These are phyloP conservation scores for Pycnonotus jocosus DNA, from an alignment of 2,113 vertebrate genomes.

Conservation along the genomic window DNA sequence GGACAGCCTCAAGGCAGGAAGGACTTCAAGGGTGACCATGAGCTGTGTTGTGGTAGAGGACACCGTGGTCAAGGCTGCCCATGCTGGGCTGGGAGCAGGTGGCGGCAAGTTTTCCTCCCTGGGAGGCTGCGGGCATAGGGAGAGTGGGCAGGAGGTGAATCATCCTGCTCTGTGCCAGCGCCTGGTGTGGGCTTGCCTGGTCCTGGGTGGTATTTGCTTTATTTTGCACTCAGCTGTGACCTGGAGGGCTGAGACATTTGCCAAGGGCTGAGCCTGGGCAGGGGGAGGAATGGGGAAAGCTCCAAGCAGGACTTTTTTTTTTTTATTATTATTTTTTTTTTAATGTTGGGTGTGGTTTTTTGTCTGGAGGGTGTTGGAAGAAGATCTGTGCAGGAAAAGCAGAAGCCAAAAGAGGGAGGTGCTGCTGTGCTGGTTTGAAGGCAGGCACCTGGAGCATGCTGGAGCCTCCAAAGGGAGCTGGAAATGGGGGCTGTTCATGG, in stretches of 20 bases:
- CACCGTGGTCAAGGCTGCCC: rapidly evolving
- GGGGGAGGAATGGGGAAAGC: not conserved
- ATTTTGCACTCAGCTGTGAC: not conserved
- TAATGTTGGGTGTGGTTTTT: not conserved
- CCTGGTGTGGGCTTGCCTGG: conserved; percentile 10
- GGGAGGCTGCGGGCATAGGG: not conserved
- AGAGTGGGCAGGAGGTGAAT: conserved; percentile 4
- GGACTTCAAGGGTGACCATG: not conserved
- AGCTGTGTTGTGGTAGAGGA: not conserved
- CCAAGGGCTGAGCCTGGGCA: not conserved
- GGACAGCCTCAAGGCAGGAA: not conserved
- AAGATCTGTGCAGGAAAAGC: not conserved
- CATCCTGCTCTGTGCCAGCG: not conserved
- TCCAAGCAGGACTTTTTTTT: not conserved
- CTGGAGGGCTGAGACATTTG: not conserved
- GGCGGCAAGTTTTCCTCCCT: not conserved
- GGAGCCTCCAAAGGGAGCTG: not conserved
- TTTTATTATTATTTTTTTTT: not conserved
- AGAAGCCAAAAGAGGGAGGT: not conserved
- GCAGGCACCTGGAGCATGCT: rapidly evolving
- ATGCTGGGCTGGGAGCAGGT: rapidly evolving
- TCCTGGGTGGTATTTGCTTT: conserved; percentile 38
- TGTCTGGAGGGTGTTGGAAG: not conserved
- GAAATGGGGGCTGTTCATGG: not conserved
- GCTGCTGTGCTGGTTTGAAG: not conserved